Base-by-base conservation (phyloP, 2,888 invertebrate species). In the Spilosoma lubricipeda region DNA sequence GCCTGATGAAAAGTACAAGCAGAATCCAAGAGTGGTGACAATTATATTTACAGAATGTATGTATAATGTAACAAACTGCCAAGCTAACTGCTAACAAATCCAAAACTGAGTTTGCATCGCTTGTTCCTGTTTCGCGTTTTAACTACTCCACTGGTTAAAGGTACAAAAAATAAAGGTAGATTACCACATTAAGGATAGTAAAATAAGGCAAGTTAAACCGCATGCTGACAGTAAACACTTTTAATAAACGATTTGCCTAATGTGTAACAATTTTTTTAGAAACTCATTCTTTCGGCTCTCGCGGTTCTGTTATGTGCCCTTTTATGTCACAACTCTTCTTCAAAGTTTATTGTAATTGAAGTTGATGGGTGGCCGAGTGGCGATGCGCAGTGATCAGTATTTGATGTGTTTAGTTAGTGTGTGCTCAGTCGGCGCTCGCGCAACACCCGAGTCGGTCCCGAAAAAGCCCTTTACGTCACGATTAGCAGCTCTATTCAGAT, bases 401-500 rank as follows among this genome's bases (percentile, higher is more conserved):
- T 33, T 23, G 30, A 48, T 36, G 68, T 8, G 33, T 36, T 48
- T n/a, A 69, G 68, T 69, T 36, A 69, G 68, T 69, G n/a, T 69
- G 36, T n/a, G 33, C n/a, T 48, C 52, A 48, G 52, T 52, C 52
- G 68, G 68, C 68, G 68, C 68, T 69, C 68, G 36, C 56, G 48
- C 68, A 69, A 30, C 52, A 52, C 68, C 68, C 52, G 33, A 56
- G 15, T 15, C n/a, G 48, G 52, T 52, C 56, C 68, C 56, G 48
- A 18, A 48, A 13, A 30, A 48, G 30, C 48, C 67, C 45, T 48
- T 20, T 67, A 48, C 67, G 45, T 67, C 67, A 48, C 67, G 30
- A 20, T 67, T 45, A 67, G 67, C 67, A 48, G 39, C 11, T 67
- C 23, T 20, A 48, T 67, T 67, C 23, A 67, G 30, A 48, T 20